Evolutionary conservation across 1,140 invertebrate species (phyloP).

Genomic region (Drosophila ambigua): DNA sequence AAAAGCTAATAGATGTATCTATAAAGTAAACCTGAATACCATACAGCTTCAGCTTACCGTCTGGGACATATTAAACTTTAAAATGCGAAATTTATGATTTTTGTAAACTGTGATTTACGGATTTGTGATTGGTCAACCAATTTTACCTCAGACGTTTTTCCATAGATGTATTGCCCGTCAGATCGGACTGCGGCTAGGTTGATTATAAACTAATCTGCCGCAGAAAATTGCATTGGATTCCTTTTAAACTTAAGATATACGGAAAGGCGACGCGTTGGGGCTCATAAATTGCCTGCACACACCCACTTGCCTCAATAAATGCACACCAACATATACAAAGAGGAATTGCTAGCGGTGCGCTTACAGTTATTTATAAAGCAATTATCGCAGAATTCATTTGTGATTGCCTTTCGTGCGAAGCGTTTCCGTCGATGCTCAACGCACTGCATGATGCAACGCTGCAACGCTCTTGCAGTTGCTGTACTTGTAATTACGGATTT

Average conservation of each 20-base stretch:
- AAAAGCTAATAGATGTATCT: no score
- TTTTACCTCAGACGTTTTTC: no score
- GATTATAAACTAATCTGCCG: conserved; percentile 58
- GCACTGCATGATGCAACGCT: conserved; percentile 14
- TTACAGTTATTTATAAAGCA: conserved; percentile 76
- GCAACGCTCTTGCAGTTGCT: conserved; percentile 18
- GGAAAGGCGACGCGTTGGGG: background rate
- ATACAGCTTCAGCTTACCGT: no score
- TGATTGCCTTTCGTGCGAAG: conserved; percentile 59
- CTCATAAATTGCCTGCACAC: conserved; percentile 21
- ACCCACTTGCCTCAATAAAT: conserved; percentile 3
- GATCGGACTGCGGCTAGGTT: conserved; percentile 34
- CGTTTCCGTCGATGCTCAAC: conserved; percentile 9
- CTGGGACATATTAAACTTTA: no score
- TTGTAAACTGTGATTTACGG: no score
- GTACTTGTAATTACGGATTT: conserved; percentile 31
- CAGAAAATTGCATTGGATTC: conserved; percentile 37
- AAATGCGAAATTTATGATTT: no score
- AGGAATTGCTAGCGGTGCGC: conserved; percentile 5
- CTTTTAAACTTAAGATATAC: background rate
- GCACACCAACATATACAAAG: conserved; percentile 12
- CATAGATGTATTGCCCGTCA: background rate
- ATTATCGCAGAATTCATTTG: conserved; percentile 80
- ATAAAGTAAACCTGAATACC: no score
- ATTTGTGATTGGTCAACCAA: no score